These are phyloP conservation scores for Decapterus maruadsi DNA, from an alignment of 2,797 vertebrate genomes.

Conservation along the genomic window DNA sequence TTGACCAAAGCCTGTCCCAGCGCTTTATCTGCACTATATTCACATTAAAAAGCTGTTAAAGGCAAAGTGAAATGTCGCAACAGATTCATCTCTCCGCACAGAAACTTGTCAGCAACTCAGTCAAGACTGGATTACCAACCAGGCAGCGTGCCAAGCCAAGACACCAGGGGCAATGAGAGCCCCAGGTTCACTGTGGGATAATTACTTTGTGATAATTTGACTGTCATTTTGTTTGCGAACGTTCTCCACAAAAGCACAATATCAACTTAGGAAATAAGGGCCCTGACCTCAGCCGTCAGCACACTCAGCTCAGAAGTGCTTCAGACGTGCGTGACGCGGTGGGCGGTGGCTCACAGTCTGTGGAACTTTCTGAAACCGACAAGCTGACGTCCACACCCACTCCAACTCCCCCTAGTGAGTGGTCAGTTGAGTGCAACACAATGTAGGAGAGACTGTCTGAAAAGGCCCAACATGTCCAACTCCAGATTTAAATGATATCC, in stretches of 20 bases:
- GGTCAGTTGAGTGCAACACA: neutral
- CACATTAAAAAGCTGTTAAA: conserved; percentile 4
- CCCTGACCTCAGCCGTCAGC: neutral
- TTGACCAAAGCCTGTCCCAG: neutral
- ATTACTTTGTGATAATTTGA: conserved; percentile 14
- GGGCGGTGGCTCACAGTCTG: neutral
- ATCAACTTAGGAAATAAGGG: neutral
- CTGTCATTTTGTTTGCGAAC: conserved; percentile 8
- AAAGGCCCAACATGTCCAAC: neutral
- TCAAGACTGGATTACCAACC: conserved; percentile 1
- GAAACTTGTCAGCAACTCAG: conserved; percentile 11
- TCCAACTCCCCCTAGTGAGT: neutral
- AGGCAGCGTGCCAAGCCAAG: neutral
- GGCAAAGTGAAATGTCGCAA: neutral
- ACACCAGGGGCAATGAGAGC: neutral
- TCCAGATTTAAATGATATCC: neutral
- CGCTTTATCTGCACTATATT: neutral
- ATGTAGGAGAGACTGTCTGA: neutral
- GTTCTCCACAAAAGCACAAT: neutral
- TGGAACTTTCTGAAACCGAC: neutral
- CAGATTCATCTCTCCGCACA: neutral
- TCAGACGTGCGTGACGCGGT: neutral
- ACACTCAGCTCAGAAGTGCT: neutral
- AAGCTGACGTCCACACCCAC: neutral
- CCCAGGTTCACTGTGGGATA: conserved; percentile 1